Percentiles rank a stretch among this genome's conserved stretches.
phyloP scores from a whole-genome alignment of 2,797 vertebrate species.

The Melopsittacus undulatus region DNA sequence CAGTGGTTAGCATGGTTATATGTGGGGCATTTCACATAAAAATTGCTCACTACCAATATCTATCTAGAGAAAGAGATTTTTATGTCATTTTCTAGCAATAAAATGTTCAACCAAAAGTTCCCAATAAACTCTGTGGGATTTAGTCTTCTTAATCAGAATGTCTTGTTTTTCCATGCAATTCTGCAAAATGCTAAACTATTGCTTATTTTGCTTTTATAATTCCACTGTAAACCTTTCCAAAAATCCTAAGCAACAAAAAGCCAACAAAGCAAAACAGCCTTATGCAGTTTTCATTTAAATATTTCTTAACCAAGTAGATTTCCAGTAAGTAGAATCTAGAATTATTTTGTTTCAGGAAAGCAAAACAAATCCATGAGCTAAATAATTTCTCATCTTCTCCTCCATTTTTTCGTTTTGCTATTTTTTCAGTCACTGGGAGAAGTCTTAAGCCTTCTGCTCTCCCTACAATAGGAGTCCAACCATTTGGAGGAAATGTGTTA shows the following conservation, averaged over 20 bases:
- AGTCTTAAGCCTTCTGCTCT: neutral
- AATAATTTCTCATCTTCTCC: slow-evolving; percentile 26
- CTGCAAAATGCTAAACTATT: slow-evolving; percentile 11
- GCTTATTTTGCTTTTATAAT: slow-evolving; percentile 13
- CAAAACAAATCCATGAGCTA: slow-evolving; percentile 28
- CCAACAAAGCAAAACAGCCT: neutral
- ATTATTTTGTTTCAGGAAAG: slow-evolving; percentile 43
- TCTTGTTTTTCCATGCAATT: neutral
- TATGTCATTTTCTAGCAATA: neutral
- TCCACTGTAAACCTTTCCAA: slow-evolving; percentile 30
- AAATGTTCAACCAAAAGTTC: neutral
- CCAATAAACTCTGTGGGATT: neutral
- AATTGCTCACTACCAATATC: neutral
- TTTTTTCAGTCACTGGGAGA: neutral
- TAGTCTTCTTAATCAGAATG: neutral
- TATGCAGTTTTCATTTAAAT: slow-evolving; percentile 33
- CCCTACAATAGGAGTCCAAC: neutral
- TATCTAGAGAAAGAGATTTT: neutral
- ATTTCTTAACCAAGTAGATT: slow-evolving; percentile 38
- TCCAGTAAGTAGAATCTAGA: slow-evolving; percentile 36
- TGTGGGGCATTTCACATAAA: neutral
- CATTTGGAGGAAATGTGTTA: neutral
- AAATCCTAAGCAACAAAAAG: slow-evolving; percentile 26
- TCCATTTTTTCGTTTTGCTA: neutral
- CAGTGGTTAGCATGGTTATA: neutral